Percentiles rank a stretch among this genome's conserved stretches.
These are phyloP conservation scores for Valencia hispanica DNA, from an alignment of 2,797 vertebrate species.

Conservation along the genomic window DNA sequence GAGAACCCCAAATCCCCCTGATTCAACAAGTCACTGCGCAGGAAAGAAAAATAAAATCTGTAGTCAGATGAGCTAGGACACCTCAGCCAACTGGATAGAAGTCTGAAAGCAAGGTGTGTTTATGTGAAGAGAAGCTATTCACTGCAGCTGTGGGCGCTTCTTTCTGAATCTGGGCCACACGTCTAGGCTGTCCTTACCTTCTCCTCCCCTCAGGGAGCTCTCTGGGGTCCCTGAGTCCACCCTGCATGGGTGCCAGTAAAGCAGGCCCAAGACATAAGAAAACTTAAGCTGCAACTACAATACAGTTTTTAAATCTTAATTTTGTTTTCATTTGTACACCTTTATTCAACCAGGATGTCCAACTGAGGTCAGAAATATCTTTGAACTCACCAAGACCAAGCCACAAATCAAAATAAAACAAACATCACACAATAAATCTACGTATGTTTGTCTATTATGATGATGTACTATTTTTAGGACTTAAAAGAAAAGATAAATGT, in stretches of 20 bases:
- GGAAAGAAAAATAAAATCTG: slow-evolving; percentile 2
- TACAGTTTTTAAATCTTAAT: not conserved
- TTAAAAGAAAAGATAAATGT: not conserved
- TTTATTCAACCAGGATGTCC: not conserved
- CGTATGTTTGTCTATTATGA: not conserved
- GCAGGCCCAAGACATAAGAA: not conserved
- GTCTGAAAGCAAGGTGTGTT: not conserved
- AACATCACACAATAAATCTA: not conserved
- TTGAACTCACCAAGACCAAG: too few relatives aligned
- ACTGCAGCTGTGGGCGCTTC: slow-evolving; percentile 15
- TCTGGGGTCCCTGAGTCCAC: slow-evolving; percentile 59
- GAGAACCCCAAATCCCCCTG: not conserved
- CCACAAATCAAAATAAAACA: not conserved
- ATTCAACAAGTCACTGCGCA: slow-evolving; percentile 36
- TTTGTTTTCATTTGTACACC: not conserved
- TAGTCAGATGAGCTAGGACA: not conserved
- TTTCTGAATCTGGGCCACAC: not conserved
- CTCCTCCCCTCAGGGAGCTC: slow-evolving; percentile 36
- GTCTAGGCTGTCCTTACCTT: slow-evolving; percentile 1
- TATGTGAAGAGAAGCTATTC: slow-evolving; percentile 7
- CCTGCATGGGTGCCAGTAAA: slow-evolving; percentile 50
- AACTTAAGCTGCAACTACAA: not conserved
- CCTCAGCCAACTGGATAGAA: slow-evolving; percentile 13
- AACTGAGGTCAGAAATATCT: not conserved
- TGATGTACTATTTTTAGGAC: not conserved